phyloP scores from a whole-genome alignment of 2,113 vertebrate species.

The Semicossyphus pulcher region DNA sequence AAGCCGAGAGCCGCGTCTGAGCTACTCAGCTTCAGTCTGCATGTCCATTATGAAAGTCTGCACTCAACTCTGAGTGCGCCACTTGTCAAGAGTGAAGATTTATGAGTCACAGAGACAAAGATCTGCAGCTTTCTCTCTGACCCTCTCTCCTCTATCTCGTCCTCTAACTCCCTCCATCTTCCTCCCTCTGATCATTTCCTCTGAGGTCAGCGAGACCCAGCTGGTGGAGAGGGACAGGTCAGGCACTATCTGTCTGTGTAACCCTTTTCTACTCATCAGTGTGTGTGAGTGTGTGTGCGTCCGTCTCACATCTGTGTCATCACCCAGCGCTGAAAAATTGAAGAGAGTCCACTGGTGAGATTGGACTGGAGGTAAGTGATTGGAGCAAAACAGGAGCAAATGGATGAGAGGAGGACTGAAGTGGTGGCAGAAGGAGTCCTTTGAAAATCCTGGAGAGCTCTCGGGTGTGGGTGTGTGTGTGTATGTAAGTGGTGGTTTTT shows the following conservation, averaged over 20 bases:
- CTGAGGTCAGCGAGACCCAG: conserved; percentile 64
- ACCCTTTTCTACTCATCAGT: conserved; percentile 42
- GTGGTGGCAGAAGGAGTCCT: conserved; percentile 37
- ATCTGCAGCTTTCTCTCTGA: conserved; percentile 54
- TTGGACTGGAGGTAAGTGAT: conserved; percentile 55
- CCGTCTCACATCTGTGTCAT: conserved; percentile 38
- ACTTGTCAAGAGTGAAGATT: conserved; percentile 59
- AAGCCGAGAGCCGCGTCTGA: neutral
- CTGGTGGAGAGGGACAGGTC: conserved; percentile 61
- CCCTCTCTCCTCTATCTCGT: conserved; percentile 40
- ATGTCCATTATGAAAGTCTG: conserved; percentile 14
- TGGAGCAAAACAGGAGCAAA: conserved; percentile 46
- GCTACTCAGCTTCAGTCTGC: conserved; percentile 9
- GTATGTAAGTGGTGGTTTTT: conserved; percentile 13
- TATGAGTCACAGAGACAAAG: conserved; percentile 64
- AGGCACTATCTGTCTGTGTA: conserved; percentile 37
- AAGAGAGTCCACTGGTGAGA: conserved; percentile 38
- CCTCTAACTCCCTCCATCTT: conserved; percentile 53
- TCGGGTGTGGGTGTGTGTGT: conserved; percentile 1
- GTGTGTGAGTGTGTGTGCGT: neutral
- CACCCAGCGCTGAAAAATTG: conserved; percentile 29
- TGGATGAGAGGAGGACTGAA: conserved; percentile 44
- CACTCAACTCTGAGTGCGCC: conserved; percentile 40
- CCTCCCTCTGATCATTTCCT: conserved; percentile 63
- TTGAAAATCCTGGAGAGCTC: conserved; percentile 43